phyloP scores from a whole-genome alignment of 2,797 vertebrate species.

The Halcyon badia region DNA sequence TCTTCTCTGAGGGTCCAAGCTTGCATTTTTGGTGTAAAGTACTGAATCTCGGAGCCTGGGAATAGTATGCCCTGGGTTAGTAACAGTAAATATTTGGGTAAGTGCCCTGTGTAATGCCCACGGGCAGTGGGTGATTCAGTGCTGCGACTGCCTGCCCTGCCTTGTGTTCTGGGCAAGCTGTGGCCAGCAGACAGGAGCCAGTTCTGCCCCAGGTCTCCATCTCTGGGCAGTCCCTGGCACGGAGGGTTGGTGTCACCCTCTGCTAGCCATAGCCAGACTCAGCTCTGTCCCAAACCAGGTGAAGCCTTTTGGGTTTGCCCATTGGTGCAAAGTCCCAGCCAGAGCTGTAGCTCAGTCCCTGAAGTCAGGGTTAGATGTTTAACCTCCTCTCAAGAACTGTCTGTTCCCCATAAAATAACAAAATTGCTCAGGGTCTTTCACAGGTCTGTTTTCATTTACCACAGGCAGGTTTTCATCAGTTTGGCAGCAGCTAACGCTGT shows the following conservation, averaged over 20 bases:
- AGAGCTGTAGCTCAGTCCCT: accelerated
- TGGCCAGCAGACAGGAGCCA: background rate
- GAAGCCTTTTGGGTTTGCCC: background rate
- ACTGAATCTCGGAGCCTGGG: background rate
- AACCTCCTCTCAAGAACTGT: accelerated
- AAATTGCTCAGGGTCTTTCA: background rate
- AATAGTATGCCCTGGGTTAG: background rate
- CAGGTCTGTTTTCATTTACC: background rate
- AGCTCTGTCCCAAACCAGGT: background rate
- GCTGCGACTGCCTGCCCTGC: background rate
- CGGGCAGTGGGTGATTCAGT: background rate
- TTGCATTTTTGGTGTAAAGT: background rate
- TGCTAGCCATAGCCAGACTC: background rate
- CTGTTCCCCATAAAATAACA: background rate
- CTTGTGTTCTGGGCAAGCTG: background rate
- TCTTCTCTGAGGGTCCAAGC: background rate
- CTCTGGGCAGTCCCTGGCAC: background rate
- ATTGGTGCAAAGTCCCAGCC: background rate
- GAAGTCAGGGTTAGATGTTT: accelerated
- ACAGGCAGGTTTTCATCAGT: background rate
- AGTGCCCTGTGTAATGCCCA: background rate
- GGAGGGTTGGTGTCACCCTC: background rate
- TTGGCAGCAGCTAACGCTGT: background rate
- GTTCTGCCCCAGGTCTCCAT: background rate
- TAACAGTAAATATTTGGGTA: background rate